phyloP scores from a whole-genome alignment of 2,113 vertebrate species.

The Colossoma macropomum region DNA sequence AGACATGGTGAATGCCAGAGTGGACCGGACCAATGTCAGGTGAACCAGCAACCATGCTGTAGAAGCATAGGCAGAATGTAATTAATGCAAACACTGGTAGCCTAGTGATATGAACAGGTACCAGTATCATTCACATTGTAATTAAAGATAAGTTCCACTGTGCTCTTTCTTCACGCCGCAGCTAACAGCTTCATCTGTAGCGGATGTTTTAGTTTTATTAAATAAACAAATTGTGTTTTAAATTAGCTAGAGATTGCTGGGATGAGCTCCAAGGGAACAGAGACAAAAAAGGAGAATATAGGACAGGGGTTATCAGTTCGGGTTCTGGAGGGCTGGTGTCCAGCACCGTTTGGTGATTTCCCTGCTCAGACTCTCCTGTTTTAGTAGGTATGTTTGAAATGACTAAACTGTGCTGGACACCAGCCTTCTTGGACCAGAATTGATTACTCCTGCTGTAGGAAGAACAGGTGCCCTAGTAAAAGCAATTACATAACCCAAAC shows the following conservation, averaged over 20 bases:
- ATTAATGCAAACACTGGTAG: too few relatives aligned
- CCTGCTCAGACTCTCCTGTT: neutral
- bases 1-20: conserved; percentile 88
- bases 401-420: too few relatives aligned
- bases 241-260: too few relatives aligned
- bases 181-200: neutral
- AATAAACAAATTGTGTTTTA: neutral
- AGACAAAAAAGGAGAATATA: neutral
- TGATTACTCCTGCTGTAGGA: neutral
- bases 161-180: too few relatives aligned
- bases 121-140: neutral
- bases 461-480: neutral
- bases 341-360: neutral
- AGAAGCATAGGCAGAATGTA: too few relatives aligned
- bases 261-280: neutral
- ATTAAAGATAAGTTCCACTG: neutral
- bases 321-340: neutral
- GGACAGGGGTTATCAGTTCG: neutral
- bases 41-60: conserved; percentile 18
- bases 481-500: neutral
- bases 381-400: too few relatives aligned
- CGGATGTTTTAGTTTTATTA: neutral
- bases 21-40: conserved; percentile 83
- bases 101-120: too few relatives aligned
- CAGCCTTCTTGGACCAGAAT: too few relatives aligned